A percentile compares a stretch with the other conserved stretches of the same genome.
Evolutionary conservation across 2,113 vertebrate species (phyloP).

Genomic region (Bos javanicus): DNA sequence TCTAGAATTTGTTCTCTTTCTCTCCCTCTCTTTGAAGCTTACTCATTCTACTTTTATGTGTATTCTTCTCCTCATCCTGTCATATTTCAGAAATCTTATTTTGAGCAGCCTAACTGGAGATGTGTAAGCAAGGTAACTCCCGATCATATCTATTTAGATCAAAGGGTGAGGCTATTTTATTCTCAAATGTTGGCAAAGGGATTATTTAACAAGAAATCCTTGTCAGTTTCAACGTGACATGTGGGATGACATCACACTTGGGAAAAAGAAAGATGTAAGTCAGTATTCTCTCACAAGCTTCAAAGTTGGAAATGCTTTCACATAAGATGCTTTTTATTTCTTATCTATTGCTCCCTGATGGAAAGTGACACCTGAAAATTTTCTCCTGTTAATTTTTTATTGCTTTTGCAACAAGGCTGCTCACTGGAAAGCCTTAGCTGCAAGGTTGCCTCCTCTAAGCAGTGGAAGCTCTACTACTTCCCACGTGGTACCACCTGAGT

Average conservation of each 20-base stretch:
- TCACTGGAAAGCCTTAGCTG: constrained; percentile 22
- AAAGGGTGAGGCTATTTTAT: constrained; percentile 73
- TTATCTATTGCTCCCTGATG: constrained; percentile 74
- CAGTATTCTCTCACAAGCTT: constrained; percentile 77
- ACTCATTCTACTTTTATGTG: constrained; percentile 12
- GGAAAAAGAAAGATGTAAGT: constrained; percentile 78
- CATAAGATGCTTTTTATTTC: constrained; percentile 71
- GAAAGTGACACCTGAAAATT: constrained; percentile 74
- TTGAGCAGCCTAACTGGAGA: constrained; percentile 60
- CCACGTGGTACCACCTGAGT: background rate
- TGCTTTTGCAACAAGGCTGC: constrained; percentile 66
- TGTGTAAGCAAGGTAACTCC: constrained; percentile 64
- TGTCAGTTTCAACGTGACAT: constrained; percentile 74
- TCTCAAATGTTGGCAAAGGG: constrained; percentile 79
- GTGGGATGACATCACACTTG: constrained; percentile 76
- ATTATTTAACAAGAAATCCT: constrained; percentile 81
- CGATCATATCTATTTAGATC: constrained; percentile 77
- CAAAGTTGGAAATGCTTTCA: constrained; percentile 76
- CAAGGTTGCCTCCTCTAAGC: background rate
- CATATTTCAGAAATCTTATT: constrained; percentile 27
- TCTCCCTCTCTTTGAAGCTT: background rate
- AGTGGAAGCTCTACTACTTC: background rate
- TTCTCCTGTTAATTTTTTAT: constrained; percentile 75
- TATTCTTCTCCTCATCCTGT: constrained; percentile 31
- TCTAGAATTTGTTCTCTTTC: constrained; percentile 53